Base-by-base conservation (phyloP, 2,888 invertebrate species). In the Branchellion lobata region DNA sequence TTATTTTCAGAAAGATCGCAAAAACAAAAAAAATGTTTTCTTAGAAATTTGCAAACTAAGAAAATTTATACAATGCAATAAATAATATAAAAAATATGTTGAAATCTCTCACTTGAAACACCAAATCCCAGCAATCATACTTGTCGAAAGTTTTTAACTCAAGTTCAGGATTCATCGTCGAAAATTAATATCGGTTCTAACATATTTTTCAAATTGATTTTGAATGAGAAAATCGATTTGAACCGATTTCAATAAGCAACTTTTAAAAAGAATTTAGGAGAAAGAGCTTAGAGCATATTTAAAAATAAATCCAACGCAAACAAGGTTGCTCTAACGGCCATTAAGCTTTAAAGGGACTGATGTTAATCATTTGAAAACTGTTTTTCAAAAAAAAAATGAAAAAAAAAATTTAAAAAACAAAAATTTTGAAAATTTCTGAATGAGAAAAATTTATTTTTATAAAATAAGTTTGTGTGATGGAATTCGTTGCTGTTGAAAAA, bases 61-160 rank as follows among this genome's bases (percentile, higher is more conserved):
- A n/a, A n/a, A n/a, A n/a, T n/a, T n/a, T n/a, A n/a, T n/a, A n/a
- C n/a, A n/a, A n/a, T n/a, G n/a, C n/a, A n/a, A n/a, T n/a, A n/a
- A n/a, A n/a, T n/a, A n/a, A n/a, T n/a, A n/a, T n/a, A n/a, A n/a
- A n/a, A n/a, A n/a, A n/a, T n/a, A n/a, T n/a, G n/a, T n/a, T n/a
- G n/a, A n/a, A n/a, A n/a, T n/a, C n/a, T 5, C 24, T 57, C n/a
- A 57, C 61, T 57, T 57, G n/a, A 57, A 24, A 57, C 3, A 57
- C 61, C 3, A 14, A 24, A 57, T 57, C 61, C 77, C 77, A 77
- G 18, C 77, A 33, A 57, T 77, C 65, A 36, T 77, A 31, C 33
- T 77, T 77, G 21, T 77, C 77, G 34, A 77, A 51, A n/a, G 61
- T 33, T n/a, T 65, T 18, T 0, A 77, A 53, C 31, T 77, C 77